Percentiles rank a stretch among this genome's conserved stretches.
Conservation (phyloP, 2,797 vertebrate species). For the Pelobates cultripes region DNA sequence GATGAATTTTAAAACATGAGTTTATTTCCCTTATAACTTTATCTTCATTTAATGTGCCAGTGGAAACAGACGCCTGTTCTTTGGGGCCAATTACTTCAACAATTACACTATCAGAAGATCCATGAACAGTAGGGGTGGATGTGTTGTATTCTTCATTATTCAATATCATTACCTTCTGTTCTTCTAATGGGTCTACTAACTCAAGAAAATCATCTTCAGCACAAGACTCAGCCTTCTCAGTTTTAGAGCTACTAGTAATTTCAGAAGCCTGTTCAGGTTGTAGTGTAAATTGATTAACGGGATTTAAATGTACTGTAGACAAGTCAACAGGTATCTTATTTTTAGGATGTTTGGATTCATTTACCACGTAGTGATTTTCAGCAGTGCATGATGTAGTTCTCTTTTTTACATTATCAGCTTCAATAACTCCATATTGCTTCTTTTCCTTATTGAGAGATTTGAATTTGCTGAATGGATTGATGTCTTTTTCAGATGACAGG, state of each 20-base stretch:
- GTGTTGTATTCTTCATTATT: slow-evolving; percentile 61
- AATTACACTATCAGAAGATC: neutral
- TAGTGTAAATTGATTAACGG: neutral
- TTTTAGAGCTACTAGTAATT: slow-evolving; percentile 54
- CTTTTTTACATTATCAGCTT: slow-evolving; percentile 42
- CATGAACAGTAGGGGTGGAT: slow-evolving; percentile 42
- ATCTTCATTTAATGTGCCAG: neutral
- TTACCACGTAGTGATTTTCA: slow-evolving; percentile 48
- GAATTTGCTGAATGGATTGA: slow-evolving; percentile 96
- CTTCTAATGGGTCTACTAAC: slow-evolving; percentile 76
- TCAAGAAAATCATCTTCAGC: slow-evolving; percentile 83
- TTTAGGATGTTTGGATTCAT: neutral
- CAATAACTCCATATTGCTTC: slow-evolving; percentile 66
- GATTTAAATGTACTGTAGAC: slow-evolving; percentile 12
- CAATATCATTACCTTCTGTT: slow-evolving; percentile 60
- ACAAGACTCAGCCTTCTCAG: slow-evolving; percentile 69
- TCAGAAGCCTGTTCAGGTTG: slow-evolving; percentile 2
- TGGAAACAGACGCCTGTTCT: slow-evolving; percentile 1
- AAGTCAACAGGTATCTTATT: neutral
- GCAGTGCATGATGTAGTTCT: slow-evolving; percentile 58
- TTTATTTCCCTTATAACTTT: slow-evolving; percentile 46
- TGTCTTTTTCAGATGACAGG: slow-evolving; percentile 90
- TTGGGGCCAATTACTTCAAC: neutral
- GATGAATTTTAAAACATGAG: slow-evolving; percentile 61
- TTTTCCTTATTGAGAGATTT: slow-evolving; percentile 82